A percentile compares a stretch with the other conserved stretches of the same genome.
phyloP scores from a whole-genome alignment of 2,113 vertebrate species.

The Datnioides undecimradiatus region DNA sequence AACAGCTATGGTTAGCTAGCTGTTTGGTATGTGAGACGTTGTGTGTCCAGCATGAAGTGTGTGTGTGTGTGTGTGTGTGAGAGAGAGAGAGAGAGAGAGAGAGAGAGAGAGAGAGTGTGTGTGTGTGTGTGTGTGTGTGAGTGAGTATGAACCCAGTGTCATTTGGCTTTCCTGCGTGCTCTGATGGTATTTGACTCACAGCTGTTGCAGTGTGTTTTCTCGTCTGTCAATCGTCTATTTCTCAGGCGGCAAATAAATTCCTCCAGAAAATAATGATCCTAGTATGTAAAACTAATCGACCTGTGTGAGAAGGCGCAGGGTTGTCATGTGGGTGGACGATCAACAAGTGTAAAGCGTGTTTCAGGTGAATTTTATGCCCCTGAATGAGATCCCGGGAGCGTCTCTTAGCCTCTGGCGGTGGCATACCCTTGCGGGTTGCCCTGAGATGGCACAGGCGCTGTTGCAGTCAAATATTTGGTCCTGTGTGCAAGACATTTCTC shows the following conservation, averaged over 20 bases:
- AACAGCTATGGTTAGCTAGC: conserved; percentile 74
- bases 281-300: conserved; percentile 10
- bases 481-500: conserved; percentile 33
- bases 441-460: conserved; percentile 51
- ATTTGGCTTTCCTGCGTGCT: conserved; percentile 70
- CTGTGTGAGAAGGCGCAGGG: conserved; percentile 18
- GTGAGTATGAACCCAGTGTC: conserved; percentile 56
- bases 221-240: conserved; percentile 74
- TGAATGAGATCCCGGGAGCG: conserved; percentile 26
- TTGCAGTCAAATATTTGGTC: conserved; percentile 38
- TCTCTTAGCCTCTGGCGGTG: conserved; percentile 8
- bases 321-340: conserved; percentile 60
- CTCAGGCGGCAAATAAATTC: conserved; percentile 67
- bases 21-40: conserved; percentile 73
- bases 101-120: too few relatives aligned
- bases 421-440: conserved; percentile 18
- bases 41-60: conserved; percentile 68
- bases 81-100: too few relatives aligned
- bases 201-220: conserved; percentile 82
- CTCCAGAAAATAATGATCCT: conserved; percentile 44
- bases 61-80: conserved; percentile 38
- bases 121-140: conserved; percentile 11
- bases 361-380: conserved; percentile 38
- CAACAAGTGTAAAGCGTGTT: conserved; percentile 79
- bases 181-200: conserved; percentile 75